Evolutionary conservation across 2,888 invertebrate species (phyloP), one percentile per base, ranked within the genome.

Genomic region (Chrysodeixis includens): DNA sequence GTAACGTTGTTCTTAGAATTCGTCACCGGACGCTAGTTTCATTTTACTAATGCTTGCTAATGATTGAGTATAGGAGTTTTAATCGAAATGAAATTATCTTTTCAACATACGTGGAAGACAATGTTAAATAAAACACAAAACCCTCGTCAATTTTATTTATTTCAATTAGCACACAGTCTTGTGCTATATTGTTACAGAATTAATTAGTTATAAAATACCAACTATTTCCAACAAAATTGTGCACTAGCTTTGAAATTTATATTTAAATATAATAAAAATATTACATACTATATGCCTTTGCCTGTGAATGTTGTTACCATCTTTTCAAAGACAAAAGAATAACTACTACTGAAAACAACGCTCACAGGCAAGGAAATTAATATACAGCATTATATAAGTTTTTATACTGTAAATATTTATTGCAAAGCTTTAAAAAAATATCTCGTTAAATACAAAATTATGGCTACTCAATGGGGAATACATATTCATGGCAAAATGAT

Each of bases 181-280:
- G 93, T 92, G 93, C 93, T 88, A 84, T 84, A 83, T 83, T 87
- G 87, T 92, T 90, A 93, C 90, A 91, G 88, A 90, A 87, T 90
- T 87, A 88, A 87, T 86, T 89, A 89, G 83, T 85, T 83, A 87
- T 87, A 88, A 86, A 88, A 88, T 88, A 90, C 73, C 83, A 88
- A 88, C 87, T 89, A 88, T 88, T 87, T 88, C 72, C 83, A 89
- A 90, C 88, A 87, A 88, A 89, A 88, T 93, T 93, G 92, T 93
- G 93, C 93, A 89, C 84, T 88, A 90, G 86, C 88, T 83, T 86
- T 82, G 79, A 88, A 86, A 83, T 85, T 79, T 76, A 69, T 74
- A 79, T 79, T 80, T 79, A 78, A 74, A 79, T 83, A 81, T 71
- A 77, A 76, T 79, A 79, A 80, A 79, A 63, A 74, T 78, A 68